A percentile compares a stretch with the other conserved stretches of the same genome.
Evolutionary conservation across 2,888 invertebrate genomes (phyloP).

Genomic region (Chymomyza amoena): DNA sequence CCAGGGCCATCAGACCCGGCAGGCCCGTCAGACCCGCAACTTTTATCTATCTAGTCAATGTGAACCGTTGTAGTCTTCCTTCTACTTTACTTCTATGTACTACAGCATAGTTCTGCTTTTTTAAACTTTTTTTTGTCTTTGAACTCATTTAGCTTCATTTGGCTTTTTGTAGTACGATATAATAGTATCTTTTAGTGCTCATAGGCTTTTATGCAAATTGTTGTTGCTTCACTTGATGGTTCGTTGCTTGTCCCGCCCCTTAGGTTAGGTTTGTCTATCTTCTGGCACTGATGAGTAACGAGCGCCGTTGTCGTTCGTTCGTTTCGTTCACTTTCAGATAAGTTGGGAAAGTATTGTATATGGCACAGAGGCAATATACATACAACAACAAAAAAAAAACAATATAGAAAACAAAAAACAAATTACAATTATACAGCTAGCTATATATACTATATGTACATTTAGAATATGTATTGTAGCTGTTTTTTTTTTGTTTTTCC

Average conservation of each 20-base stretch:
- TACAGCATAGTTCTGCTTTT: neutral
- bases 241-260: constrained; percentile 27
- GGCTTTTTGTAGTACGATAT: constrained; percentile 62
- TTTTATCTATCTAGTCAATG: neutral
- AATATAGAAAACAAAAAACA: neutral
- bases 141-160: constrained; percentile 71
- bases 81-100: neutral
- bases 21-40: constrained; percentile 7
- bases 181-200: constrained; percentile 22
- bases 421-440: neutral
- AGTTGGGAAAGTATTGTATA: constrained; percentile 62
- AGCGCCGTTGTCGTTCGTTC: constrained; percentile 32
- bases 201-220: constrained; percentile 33
- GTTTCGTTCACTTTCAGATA: constrained; percentile 69
- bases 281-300: constrained; percentile 38
- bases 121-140: constrained; percentile 8
- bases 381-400: neutral
- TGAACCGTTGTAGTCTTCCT: neutral
- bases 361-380: neutral
- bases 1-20: neutral
- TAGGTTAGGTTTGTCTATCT: neutral
- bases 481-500: neutral
- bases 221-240: constrained; percentile 33
- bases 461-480: neutral
- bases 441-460: neutral